phyloP scores from a whole-genome alignment of 2,797 vertebrate genomes.

The Siniperca obscura region DNA sequence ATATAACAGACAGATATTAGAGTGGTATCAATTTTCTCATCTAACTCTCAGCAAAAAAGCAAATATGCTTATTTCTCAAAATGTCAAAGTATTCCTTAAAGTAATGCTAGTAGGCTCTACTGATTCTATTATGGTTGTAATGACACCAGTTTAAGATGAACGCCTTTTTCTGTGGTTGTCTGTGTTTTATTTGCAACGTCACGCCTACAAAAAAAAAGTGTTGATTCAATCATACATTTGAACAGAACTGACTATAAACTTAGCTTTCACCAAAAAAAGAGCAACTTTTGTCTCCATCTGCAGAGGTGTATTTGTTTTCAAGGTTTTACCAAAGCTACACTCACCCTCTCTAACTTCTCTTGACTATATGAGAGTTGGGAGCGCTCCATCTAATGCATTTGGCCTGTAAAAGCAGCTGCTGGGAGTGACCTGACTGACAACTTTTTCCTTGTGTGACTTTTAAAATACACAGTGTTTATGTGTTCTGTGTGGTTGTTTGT shows the following conservation, averaged over 20 bases:
- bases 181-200: not conserved
- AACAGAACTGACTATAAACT: not conserved
- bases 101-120: no score
- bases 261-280: not conserved
- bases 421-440: slow-evolving; percentile 7
- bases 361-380: slow-evolving; percentile 1
- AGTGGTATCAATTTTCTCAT: not conserved
- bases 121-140: accelerated
- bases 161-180: not conserved
- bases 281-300: slow-evolving; percentile 11
- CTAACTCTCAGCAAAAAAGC: not conserved
- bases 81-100: not conserved
- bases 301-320: slow-evolving; percentile 22
- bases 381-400: slow-evolving; percentile 12
- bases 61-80: no score
- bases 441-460: slow-evolving; percentile 17
- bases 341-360: slow-evolving; percentile 9
- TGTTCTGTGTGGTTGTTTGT: not conserved
- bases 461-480: slow-evolving; percentile 9
- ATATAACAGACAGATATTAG: no score
- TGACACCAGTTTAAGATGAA: not conserved
- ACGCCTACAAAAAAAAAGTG: not conserved
- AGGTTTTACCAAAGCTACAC: not conserved
- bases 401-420: slow-evolving; percentile 22
- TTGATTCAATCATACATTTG: not conserved